Evolutionary conservation across 1,140 invertebrate genomes (phyloP).

Genomic region (Coenobita brevimanus): DNA sequence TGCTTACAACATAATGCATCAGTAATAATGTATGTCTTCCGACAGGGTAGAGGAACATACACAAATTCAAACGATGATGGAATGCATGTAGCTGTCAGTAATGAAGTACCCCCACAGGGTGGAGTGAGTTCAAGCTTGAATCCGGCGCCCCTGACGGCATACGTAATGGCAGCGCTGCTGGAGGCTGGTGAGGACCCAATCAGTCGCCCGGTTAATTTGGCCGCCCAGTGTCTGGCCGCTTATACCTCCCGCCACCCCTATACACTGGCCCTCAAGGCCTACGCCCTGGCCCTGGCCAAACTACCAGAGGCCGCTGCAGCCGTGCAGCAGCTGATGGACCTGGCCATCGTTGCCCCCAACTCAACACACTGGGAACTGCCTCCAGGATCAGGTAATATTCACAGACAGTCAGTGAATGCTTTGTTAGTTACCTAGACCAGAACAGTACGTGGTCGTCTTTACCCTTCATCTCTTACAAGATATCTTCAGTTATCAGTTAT

Average conservation of each 20-base stretch:
- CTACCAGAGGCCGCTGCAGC: slow-evolving; percentile 77
- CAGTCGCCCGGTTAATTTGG: background rate
- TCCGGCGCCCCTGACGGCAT: slow-evolving; percentile 32
- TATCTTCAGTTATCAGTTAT: too few species aligned
- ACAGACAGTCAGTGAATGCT: background rate
- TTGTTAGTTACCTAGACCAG: background rate
- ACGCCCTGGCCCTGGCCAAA: slow-evolving; percentile 84
- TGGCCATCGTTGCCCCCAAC: slow-evolving; percentile 2
- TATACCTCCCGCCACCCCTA: slow-evolving; percentile 80
- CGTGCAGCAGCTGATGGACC: slow-evolving; percentile 22
- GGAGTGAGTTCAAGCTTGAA: slow-evolving; percentile 1
- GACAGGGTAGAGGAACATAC: too few species aligned
- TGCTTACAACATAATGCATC: too few species aligned
- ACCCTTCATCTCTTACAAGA: too few species aligned
- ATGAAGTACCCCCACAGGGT: slow-evolving; percentile 1
- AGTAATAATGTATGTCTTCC: too few species aligned
- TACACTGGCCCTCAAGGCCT: slow-evolving; percentile 84
- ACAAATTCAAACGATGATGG: background rate
- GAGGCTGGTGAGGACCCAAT: slow-evolving; percentile 23
- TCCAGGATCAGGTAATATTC: background rate
- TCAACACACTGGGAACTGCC: slow-evolving; percentile 42
- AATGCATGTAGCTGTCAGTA: too few species aligned
- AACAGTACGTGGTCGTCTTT: background rate
- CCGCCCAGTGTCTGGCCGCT: background rate
- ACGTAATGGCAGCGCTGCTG: slow-evolving; percentile 52